phyloP scores from a whole-genome alignment of 2,113 vertebrate species.

The Donacobius atricapilla region DNA sequence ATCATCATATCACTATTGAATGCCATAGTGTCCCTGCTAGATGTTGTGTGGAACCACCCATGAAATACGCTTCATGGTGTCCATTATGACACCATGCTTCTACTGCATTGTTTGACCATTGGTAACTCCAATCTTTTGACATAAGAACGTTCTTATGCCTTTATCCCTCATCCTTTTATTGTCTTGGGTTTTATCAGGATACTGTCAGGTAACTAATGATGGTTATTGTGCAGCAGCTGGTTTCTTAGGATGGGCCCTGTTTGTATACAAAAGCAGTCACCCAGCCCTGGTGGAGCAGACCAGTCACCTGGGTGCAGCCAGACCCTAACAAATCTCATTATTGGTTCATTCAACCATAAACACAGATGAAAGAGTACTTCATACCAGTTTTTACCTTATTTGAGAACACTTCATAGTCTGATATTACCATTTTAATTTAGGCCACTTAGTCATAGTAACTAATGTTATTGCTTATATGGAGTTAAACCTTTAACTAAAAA shows the following conservation, averaged over 20 bases:
- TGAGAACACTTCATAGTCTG: not conserved
- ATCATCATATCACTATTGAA: fast-evolving
- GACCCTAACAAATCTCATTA: not conserved
- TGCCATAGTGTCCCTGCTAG: not conserved
- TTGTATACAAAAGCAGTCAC: not conserved
- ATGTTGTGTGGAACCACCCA: fast-evolving
- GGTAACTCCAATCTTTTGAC: not conserved
- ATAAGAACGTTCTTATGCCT: not conserved
- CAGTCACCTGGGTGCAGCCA: not conserved
- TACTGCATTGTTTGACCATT: not conserved
- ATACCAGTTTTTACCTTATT: not conserved
- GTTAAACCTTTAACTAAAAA: not conserved
- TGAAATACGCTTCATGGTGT: not conserved
- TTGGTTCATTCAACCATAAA: not conserved
- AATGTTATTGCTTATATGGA: not conserved
- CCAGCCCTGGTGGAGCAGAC: not conserved
- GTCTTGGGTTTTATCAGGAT: not conserved
- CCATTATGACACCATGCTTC: not conserved
- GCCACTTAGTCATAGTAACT: not conserved
- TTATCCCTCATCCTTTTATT: not conserved
- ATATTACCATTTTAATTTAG: not conserved
- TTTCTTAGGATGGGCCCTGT: not conserved
- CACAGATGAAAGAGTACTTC: not conserved
- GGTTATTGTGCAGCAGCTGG: not conserved
- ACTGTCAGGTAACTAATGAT: not conserved